phyloP scores from a whole-genome alignment of 1,140 invertebrate species.

The Monochamus saltuarius region DNA sequence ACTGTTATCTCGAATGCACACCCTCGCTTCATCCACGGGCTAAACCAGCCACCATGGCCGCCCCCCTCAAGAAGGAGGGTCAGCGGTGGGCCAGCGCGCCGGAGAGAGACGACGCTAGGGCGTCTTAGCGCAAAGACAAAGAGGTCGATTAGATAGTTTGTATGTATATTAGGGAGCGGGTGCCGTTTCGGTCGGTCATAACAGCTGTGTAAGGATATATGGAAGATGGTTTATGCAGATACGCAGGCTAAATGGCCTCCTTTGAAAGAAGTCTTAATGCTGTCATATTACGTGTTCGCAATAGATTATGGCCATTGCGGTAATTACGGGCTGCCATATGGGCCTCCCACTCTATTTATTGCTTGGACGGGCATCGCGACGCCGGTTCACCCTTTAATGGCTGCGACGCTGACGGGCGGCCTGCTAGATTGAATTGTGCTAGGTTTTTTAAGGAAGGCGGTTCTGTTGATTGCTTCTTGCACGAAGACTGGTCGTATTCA shows the following conservation, averaged over 20 bases:
- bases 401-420: too few species aligned
- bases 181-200: slow-evolving; percentile 28
- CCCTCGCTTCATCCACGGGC: too few species aligned
- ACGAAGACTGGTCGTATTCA: too few species aligned
- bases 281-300: slow-evolving; percentile 50
- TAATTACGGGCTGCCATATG: slow-evolving; percentile 50
- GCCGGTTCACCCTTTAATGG: not conserved
- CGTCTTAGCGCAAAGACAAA: slow-evolving; percentile 38
- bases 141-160: slow-evolving; percentile 45
- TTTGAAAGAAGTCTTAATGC: slow-evolving; percentile 49
- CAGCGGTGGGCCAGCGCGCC: slow-evolving; percentile 2
- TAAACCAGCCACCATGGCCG: too few species aligned
- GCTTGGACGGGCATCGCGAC: slow-evolving; percentile 25
- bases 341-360: slow-evolving; percentile 39
- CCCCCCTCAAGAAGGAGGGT: not conserved
- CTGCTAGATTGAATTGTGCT: too few species aligned
- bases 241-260: slow-evolving; percentile 42
- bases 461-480: too few species aligned
- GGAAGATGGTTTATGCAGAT: slow-evolving; percentile 48
- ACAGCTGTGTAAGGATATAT: slow-evolving; percentile 39
- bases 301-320: slow-evolving; percentile 51
- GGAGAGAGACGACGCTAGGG: slow-evolving; percentile 14
- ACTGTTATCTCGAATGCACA: too few species aligned
- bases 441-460: too few species aligned
- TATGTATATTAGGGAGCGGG: slow-evolving; percentile 38